Evolutionary conservation across 2,113 vertebrate species (phyloP).

Genomic region (Plecotus auritus): DNA sequence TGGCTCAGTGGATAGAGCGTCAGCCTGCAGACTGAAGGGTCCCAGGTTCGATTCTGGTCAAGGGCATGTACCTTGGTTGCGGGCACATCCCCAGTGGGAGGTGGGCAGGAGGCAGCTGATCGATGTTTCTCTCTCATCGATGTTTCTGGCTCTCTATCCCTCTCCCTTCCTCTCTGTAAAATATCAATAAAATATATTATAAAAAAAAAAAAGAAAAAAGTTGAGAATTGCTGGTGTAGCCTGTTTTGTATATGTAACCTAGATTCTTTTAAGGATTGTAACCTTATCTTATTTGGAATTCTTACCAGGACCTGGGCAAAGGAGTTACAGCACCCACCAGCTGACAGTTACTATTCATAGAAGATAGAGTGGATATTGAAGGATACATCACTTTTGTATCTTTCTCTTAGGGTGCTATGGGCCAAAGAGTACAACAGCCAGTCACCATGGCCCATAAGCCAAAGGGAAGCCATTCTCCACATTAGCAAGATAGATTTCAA

Average conservation of each 20-base stretch:
- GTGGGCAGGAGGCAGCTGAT: too few relatives aligned
- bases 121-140: too few relatives aligned
- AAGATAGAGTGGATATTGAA: not conserved
- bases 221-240: not conserved
- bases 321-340: not conserved
- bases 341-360: conserved; percentile 6
- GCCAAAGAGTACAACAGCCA: not conserved
- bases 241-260: not conserved
- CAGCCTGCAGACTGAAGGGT: too few relatives aligned
- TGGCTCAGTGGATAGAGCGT: too few relatives aligned
- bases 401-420: not conserved
- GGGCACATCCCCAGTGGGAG: too few relatives aligned
- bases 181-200: too few relatives aligned
- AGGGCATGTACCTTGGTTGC: too few relatives aligned
- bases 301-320: not conserved
- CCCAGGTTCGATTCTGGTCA: too few relatives aligned
- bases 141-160: too few relatives aligned
- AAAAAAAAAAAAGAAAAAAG: too few relatives aligned
- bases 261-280: not conserved
- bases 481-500: not conserved
- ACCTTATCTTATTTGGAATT: not conserved
- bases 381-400: not conserved
- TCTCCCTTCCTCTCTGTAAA: too few relatives aligned
- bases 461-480: not conserved
- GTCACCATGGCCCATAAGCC: not conserved